A percentile compares a stretch with the other conserved stretches of the same genome.
phyloP scores from a whole-genome alignment of 2,888 invertebrate genomes.

The Epinotia nisella region DNA sequence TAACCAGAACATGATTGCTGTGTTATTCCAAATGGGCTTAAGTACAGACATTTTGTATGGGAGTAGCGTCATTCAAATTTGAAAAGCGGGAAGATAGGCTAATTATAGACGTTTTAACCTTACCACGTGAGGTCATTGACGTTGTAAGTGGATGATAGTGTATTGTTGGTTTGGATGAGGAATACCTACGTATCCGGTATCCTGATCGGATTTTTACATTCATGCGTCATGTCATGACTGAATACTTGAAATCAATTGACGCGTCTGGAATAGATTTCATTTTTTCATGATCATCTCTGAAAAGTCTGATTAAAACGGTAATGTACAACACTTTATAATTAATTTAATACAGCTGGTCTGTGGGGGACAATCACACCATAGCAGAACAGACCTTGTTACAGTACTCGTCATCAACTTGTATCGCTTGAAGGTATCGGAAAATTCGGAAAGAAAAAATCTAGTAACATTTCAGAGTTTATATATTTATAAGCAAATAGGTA shows the following conservation, averaged over 20 bases:
- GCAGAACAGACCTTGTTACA: too few species aligned
- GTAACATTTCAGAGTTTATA: too few species aligned
- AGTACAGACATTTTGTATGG: not conserved
- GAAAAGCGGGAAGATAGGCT: conserved; percentile 51
- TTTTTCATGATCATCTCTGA: not conserved
- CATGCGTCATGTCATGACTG: conserved; percentile 27
- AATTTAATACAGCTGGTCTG: too few species aligned
- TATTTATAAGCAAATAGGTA: too few species aligned
- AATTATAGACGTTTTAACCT: conserved; percentile 78
- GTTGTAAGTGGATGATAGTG: conserved; percentile 48
- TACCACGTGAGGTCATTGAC: conserved; percentile 80
- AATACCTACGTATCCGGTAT: conserved; percentile 31
- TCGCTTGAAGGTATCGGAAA: too few species aligned
- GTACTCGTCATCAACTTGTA: too few species aligned
- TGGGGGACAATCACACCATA: too few species aligned
- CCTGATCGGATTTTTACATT: conserved; percentile 8
- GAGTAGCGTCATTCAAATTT: not conserved
- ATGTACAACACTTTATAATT: too few species aligned
- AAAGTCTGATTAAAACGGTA: not conserved
- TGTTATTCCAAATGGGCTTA: conserved; percentile 4
- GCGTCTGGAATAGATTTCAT: not conserved
- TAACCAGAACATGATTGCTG: conserved; percentile 78
- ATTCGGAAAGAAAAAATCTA: too few species aligned
- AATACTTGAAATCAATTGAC: conserved; percentile 11
- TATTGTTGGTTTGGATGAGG: conserved; percentile 17